A percentile compares a stretch with the other conserved stretches of the same genome.
phyloP scores from a whole-genome alignment of 2,113 vertebrate species.

The Channa argus region DNA sequence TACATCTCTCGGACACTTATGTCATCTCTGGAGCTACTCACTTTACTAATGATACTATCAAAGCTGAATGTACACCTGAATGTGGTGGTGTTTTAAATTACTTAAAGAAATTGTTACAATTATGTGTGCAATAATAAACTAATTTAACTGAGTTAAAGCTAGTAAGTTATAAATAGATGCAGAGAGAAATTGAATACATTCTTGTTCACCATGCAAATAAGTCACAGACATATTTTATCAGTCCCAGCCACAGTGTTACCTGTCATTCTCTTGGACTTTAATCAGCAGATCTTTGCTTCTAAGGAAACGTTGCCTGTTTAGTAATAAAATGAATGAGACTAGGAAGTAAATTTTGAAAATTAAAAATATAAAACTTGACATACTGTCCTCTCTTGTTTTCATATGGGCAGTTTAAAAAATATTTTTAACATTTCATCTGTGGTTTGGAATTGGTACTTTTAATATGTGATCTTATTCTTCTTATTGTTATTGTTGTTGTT shows the following conservation, averaged over 20 bases:
- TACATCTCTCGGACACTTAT: conserved; percentile 48
- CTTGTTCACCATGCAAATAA: not conserved
- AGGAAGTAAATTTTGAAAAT: conserved; percentile 8
- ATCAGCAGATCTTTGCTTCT: not conserved
- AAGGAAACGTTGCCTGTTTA: not conserved
- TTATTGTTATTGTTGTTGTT: no score
- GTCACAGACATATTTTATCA: not conserved
- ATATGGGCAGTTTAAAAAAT: no score
- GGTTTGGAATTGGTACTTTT: no score
- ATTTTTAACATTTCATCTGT: no score
- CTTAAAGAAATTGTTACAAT: not conserved
- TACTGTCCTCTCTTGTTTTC: not conserved
- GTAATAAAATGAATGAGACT: not conserved
- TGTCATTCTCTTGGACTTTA: not conserved
- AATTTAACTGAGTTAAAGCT: not conserved
- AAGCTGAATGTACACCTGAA: conserved; percentile 1
- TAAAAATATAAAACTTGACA: not conserved
- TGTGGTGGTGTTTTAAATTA: not conserved
- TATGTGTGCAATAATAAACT: conserved; percentile 4
- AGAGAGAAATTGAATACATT: no score
- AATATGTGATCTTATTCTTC: no score
- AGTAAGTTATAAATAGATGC: not conserved
- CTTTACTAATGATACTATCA: not conserved
- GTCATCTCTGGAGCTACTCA: not conserved
- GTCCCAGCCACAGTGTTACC: not conserved